These are phyloP conservation scores for Plebejus anna DNA, from an alignment of 2,888 invertebrate species.

Conservation along the genomic window DNA sequence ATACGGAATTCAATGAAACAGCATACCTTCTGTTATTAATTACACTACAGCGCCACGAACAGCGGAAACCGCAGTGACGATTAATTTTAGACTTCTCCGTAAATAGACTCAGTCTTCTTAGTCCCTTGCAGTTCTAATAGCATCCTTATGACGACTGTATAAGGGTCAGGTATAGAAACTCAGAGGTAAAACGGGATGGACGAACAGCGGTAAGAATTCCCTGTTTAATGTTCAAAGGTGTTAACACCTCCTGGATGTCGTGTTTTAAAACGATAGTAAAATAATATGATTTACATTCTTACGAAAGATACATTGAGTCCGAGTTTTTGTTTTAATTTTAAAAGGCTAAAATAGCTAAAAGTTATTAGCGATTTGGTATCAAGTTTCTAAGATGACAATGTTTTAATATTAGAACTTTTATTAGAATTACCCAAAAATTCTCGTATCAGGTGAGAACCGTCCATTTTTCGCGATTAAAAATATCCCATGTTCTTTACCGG, in stretches of 20 bases:
- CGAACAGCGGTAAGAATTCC: neutral
- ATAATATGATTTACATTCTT: conserved; percentile 7
- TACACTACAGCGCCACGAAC: neutral
- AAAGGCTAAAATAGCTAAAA: neutral
- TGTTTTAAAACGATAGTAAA: conserved; percentile 9
- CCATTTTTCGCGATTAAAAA: too few species aligned
- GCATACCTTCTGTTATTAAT: conserved; percentile 2
- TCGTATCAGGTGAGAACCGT: too few species aligned
- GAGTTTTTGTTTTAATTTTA: neutral
- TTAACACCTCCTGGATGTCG: conserved; percentile 5
- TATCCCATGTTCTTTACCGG: too few species aligned
- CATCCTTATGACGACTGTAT: neutral
- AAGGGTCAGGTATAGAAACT: neutral
- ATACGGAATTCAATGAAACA: neutral
- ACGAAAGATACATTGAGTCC: neutral
- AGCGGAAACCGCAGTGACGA: conserved; percentile 8
- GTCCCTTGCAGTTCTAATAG: neutral
- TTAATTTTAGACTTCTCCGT: conserved; percentile 7
- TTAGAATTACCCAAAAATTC: too few species aligned
- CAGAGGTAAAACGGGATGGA: neutral
- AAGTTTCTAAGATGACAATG: too few species aligned
- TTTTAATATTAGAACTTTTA: too few species aligned
- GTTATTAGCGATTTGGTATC: too few species aligned
- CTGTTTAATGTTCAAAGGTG: neutral
- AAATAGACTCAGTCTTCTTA: neutral